These are phyloP conservation scores for Lasaia peninsularis DNA, from an alignment of 1,140 invertebrate species.

Conservation along the genomic window DNA sequence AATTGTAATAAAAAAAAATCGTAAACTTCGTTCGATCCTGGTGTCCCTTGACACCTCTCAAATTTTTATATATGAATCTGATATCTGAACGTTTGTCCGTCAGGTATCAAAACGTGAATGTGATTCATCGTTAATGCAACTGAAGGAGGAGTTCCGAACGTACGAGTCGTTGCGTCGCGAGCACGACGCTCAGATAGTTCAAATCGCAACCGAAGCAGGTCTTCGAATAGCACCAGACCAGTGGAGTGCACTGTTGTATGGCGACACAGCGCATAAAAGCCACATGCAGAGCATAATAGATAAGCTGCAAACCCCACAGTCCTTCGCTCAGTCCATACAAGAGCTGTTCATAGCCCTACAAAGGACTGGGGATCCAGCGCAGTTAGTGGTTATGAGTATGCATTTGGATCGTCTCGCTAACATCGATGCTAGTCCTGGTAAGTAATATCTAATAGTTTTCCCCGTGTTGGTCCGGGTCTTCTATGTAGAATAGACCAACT, in stretches of 20 bases:
- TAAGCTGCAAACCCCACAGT: conserved; percentile 94
- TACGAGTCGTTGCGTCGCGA: conserved; percentile 95
- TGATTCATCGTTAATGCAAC: conserved; percentile 98
- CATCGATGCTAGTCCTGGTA: conserved; percentile 90
- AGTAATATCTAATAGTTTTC: conserved; percentile 18
- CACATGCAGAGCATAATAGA: conserved; percentile 99
- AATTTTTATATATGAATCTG: too few relatives aligned
- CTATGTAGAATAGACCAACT: too few relatives aligned
- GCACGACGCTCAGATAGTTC: conserved; percentile 98
- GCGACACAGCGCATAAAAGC: conserved; percentile 95
- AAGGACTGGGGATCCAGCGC: conserved; percentile 92
- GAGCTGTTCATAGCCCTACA: conserved; percentile 95
- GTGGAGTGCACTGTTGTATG: conserved; percentile 97
- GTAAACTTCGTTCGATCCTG: too few relatives aligned
- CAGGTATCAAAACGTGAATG: conserved; percentile 97
- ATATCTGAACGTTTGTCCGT: conserved; percentile 19
- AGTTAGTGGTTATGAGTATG: conserved; percentile 85
- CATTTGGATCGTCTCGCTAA: conserved; percentile 91
- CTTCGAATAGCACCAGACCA: conserved; percentile 98
- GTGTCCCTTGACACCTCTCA: too few relatives aligned
- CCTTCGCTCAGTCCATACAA: conserved; percentile 93
- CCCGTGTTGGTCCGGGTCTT: too few relatives aligned
- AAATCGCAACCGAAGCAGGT: conserved; percentile 98
- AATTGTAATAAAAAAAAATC: too few relatives aligned
- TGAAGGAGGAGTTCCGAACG: conserved; percentile 97